Percentiles rank a stretch among this genome's conserved stretches.
phyloP scores from a whole-genome alignment of 2,797 vertebrate genomes.

The Arnoldichthys spilopterus region DNA sequence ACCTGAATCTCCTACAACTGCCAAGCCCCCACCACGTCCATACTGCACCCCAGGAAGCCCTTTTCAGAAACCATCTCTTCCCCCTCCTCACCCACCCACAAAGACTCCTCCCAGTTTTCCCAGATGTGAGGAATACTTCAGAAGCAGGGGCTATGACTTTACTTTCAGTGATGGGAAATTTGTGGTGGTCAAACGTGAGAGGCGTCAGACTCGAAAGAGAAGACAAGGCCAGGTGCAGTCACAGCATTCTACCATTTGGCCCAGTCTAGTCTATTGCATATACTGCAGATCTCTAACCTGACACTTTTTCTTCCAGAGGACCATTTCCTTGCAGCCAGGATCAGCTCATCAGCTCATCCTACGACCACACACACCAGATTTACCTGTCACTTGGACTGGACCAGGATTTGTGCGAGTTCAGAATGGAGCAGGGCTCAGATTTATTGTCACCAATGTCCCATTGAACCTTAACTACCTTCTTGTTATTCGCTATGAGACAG shows the following conservation, averaged over 20 bases:
- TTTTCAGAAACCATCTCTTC: too few relatives aligned
- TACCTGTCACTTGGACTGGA: conserved; percentile 80
- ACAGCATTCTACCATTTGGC: background rate
- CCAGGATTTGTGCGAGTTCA: conserved; percentile 79
- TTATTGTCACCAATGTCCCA: conserved; percentile 79
- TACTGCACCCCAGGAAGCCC: conserved; percentile 22
- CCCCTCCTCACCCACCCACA: too few relatives aligned
- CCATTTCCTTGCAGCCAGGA: conserved; percentile 63
- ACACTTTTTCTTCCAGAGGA: conserved; percentile 56
- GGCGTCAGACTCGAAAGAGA: conserved; percentile 52
- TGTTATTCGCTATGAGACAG: conserved; percentile 80
- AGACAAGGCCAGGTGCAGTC: conserved; percentile 65
- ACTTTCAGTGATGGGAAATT: conserved; percentile 78
- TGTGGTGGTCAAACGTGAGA: conserved; percentile 77
- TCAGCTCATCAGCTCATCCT: conserved; percentile 70
- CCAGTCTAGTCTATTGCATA: background rate
- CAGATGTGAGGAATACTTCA: conserved; percentile 82
- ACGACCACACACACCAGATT: conserved; percentile 66
- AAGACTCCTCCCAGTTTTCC: conserved; percentile 64
- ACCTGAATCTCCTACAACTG: background rate
- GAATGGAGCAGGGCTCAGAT: conserved; percentile 80
- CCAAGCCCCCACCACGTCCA: background rate
- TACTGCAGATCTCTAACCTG: background rate
- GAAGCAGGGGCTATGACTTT: conserved; percentile 83
- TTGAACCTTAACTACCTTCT: conserved; percentile 81